These are phyloP conservation scores for Rhinogobius similis DNA, from an alignment of 2,113 vertebrate genomes.

Conservation along the genomic window DNA sequence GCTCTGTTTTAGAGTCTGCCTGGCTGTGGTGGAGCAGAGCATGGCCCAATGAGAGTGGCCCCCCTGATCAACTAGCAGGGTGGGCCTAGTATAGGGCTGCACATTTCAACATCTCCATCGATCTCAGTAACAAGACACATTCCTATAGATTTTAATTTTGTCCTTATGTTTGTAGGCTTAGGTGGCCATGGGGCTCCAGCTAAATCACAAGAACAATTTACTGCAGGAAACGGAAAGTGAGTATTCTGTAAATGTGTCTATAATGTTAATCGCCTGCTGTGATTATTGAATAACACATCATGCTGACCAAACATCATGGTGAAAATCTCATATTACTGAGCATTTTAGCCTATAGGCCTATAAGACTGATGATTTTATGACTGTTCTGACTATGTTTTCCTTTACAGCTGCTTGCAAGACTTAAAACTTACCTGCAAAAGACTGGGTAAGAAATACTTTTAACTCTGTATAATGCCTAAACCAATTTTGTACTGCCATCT, in stretches of 20 bases:
- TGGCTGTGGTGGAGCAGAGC: constrained; percentile 41
- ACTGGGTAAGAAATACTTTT: background rate
- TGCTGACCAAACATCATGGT: constrained; percentile 59
- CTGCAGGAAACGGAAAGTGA: background rate
- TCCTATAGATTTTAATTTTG: background rate
- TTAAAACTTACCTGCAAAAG: no score
- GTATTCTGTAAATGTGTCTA: background rate
- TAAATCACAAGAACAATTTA: no score
- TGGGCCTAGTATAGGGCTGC: constrained; percentile 69
- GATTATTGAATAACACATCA: constrained; percentile 63
- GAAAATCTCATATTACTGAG: constrained; percentile 35
- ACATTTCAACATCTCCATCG: constrained; percentile 38
- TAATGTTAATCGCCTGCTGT: constrained; percentile 2
- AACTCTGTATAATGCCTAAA: background rate
- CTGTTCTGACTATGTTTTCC: background rate
- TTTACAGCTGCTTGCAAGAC: constrained; percentile 2
- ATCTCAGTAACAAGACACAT: background rate
- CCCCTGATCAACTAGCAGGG: constrained; percentile 25
- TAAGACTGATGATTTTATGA: fast-evolving
- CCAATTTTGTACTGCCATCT: constrained; percentile 76
- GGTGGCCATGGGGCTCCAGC: background rate
- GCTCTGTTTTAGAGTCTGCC: constrained; percentile 72
- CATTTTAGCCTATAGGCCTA: background rate
- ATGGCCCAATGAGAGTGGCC: constrained; percentile 72
- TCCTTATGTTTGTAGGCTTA: background rate